Conservation (phyloP, 2,113 vertebrate genomes). For the Cisticola juncidis region DNA sequence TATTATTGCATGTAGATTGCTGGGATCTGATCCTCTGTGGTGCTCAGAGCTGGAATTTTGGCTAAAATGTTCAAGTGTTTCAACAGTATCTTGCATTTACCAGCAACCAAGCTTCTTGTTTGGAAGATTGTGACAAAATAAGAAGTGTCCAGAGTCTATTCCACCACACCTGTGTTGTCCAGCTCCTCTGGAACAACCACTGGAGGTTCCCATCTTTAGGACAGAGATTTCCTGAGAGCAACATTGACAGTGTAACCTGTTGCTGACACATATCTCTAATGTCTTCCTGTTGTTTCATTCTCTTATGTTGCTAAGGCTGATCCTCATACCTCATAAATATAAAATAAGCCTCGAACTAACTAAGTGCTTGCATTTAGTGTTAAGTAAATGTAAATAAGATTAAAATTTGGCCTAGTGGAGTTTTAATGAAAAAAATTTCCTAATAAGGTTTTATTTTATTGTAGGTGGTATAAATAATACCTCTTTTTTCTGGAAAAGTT, state of each 20-base stretch:
- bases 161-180: not conserved
- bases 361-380: not conserved
- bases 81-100: not conserved
- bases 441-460: not conserved
- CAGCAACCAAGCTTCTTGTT: not conserved
- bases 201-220: not conserved
- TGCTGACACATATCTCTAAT: not conserved
- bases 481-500: not conserved
- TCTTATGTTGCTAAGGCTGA: not conserved
- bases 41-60: not conserved
- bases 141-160: not conserved
- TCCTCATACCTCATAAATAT: not conserved
- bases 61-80: not conserved
- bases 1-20: not conserved
- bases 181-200: not conserved
- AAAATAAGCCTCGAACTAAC: not conserved
- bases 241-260: not conserved
- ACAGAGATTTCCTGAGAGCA: not conserved
- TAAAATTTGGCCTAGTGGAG: not conserved
- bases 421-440: not conserved
- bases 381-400: conserved; percentile 1
- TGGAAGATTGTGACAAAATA: not conserved
- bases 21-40: not conserved
- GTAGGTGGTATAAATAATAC: not conserved
- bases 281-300: not conserved